phyloP scores from a whole-genome alignment of 2,888 invertebrate genomes.

The Stenodera caucasica region DNA sequence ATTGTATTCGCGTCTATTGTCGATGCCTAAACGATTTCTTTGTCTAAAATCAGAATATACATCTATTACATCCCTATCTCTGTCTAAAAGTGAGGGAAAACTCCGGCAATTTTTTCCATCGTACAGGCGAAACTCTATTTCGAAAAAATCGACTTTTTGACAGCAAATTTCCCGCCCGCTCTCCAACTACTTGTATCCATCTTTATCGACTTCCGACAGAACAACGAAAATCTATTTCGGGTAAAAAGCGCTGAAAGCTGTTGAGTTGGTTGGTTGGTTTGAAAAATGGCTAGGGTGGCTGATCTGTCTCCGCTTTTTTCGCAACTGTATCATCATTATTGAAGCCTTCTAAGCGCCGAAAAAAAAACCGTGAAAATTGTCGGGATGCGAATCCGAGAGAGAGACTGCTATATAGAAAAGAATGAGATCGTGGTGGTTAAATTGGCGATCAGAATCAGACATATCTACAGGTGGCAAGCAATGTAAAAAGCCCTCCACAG shows the following conservation, averaged over 20 bases:
- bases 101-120: background rate
- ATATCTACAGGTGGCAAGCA: conserved; percentile 38
- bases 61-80: background rate
- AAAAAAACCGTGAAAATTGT: background rate
- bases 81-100: background rate
- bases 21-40: conserved; percentile 11
- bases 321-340: background rate
- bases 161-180: background rate
- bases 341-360: background rate
- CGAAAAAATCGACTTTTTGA: background rate
- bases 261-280: background rate
- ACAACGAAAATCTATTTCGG: conserved; percentile 3
- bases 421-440: conserved; percentile 15
- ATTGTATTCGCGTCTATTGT: conserved; percentile 17
- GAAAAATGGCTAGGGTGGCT: background rate
- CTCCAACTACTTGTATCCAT: background rate
- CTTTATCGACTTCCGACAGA: conserved; percentile 4
- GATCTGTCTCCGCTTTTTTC: conserved; percentile 11
- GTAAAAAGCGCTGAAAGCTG: conserved; percentile 16
- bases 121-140: background rate
- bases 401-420: background rate
- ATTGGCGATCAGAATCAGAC: conserved; percentile 39
- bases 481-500: conserved; percentile 34
- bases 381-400: background rate
- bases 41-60: conserved; percentile 3